These are phyloP conservation scores for Gnatocerus cornutus DNA, from an alignment of 2,888 invertebrate genomes.

Conservation along the genomic window DNA sequence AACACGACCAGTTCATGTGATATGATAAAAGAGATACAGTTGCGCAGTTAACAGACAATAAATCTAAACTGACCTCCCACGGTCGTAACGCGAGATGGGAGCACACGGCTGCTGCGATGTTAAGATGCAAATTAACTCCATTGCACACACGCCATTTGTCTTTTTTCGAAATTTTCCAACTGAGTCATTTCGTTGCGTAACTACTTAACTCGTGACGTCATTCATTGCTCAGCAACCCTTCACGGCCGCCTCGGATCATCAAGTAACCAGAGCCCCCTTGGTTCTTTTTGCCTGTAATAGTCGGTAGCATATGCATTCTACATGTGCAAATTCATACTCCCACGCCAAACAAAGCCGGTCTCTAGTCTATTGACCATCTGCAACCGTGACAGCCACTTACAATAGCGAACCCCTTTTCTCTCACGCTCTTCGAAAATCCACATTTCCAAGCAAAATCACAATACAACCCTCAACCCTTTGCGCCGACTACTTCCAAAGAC, in stretches of 20 bases:
- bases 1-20: slow-evolving; percentile 26
- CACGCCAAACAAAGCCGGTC: slow-evolving; percentile 48
- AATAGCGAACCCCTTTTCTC: slow-evolving; percentile 47
- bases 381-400: slow-evolving; percentile 49
- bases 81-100: slow-evolving; percentile 46
- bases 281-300: slow-evolving; percentile 28
- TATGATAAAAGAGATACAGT: slow-evolving; percentile 42
- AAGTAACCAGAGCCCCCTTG: slow-evolving; percentile 2
- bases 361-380: slow-evolving; percentile 49
- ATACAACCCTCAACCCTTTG: neutral
- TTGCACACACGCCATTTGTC: neutral
- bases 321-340: slow-evolving; percentile 50
- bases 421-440: slow-evolving; percentile 44
- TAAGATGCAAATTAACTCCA: slow-evolving; percentile 54
- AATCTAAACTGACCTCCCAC: slow-evolving; percentile 49
- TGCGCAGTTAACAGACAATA: slow-evolving; percentile 46
- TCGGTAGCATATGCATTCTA: slow-evolving; percentile 39
- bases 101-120: slow-evolving; percentile 50
- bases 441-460: slow-evolving; percentile 41
- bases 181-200: no score
- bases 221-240: no score
- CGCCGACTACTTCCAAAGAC: neutral
- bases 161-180: no score
- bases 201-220: no score
- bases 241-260: no score